Conservation (phyloP, 2,888 invertebrate species). For the Hydriomena furcata region DNA sequence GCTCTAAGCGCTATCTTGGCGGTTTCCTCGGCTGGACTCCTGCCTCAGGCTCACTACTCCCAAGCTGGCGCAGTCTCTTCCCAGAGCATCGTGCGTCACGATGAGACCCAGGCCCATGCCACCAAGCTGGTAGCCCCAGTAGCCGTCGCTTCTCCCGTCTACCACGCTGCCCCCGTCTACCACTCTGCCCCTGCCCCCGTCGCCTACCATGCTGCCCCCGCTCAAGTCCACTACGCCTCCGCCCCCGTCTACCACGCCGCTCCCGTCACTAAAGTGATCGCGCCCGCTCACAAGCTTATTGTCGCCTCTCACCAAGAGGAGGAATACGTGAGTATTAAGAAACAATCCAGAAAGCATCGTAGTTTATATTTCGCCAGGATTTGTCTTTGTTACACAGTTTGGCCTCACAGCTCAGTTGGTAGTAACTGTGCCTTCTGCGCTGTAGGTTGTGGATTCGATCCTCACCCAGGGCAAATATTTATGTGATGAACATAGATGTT, state of each 20-base stretch:
- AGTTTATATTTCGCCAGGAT: no score
- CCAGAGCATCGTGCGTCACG: constrained; percentile 71
- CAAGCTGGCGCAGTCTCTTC: constrained; percentile 65
- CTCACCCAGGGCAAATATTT: no score
- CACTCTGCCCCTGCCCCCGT: constrained; percentile 46
- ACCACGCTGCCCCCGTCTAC: constrained; percentile 42
- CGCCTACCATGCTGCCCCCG: constrained; percentile 46
- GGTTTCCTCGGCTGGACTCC: constrained; percentile 64
- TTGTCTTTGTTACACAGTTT: no score
- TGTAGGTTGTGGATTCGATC: no score
- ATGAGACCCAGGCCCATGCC: constrained; percentile 45
- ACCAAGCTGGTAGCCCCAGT: constrained; percentile 46
- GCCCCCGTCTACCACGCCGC: constrained; percentile 44
- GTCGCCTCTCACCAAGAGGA: constrained; percentile 51
- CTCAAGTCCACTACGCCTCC: constrained; percentile 42
- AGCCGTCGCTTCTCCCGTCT: no score
- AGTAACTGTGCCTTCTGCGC: no score
- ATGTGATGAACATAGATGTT: no score
- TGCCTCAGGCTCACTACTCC: constrained; percentile 66
- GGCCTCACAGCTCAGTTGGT: no score
- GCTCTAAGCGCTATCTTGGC: constrained; percentile 66
- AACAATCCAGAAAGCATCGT: no score
- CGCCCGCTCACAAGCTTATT: constrained; percentile 47
- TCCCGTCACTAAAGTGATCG: constrained; percentile 38
- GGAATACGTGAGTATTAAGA: constrained; percentile 16